Base-by-base conservation (phyloP, 1,140 invertebrate genomes). In the Diuraphis noxia region DNA sequence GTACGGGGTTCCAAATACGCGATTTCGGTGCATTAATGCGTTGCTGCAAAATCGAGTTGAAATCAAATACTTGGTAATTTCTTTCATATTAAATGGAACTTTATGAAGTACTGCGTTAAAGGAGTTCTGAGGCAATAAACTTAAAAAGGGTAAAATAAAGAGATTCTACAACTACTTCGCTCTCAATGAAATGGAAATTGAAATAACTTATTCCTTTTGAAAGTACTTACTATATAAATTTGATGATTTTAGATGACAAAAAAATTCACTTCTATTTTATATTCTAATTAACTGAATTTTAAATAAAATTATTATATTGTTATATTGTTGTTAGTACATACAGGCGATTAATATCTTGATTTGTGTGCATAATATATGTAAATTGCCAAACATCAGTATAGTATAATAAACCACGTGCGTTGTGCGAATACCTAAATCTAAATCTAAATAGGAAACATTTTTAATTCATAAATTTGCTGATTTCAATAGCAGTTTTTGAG, bases 11-110 rank as follows among this genome's bases (percentile, higher is more conserved):
- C 17, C 30, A 8, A 43, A 84, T 84, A 34, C 30, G 82, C 82
- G 46, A 84, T 84, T n/a, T 43, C 41, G 30, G 13, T 84, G 34
- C 82, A 84, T 84, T 30, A n/a, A 30, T 84, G 82, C 41, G 19
- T 84, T 34, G 30, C 41, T 30, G 2, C 40, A 10, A n/a, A 84
- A 84, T 40, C 40, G 10, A 84, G 40, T 84, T 84, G 40, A 84
- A 84, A 84, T 84, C 40, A 84, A 84, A 84, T 84, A 84, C 81
- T 84, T 84, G 25, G 40, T 30, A 41, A 84, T 84, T 84, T 84
- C 13, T 41, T 79, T 79, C 19, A 79, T 84, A 84, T 84, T 84
- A 43, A 84, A 84, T 84, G 9, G 40, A 17, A 43, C 10, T 41
- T 43, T 84, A 41, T 41, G 13, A 41, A 41, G 30, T 84, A 41